Evolutionary conservation across 2,888 invertebrate species (phyloP).

Genomic region (Slavum lentiscoides): DNA sequence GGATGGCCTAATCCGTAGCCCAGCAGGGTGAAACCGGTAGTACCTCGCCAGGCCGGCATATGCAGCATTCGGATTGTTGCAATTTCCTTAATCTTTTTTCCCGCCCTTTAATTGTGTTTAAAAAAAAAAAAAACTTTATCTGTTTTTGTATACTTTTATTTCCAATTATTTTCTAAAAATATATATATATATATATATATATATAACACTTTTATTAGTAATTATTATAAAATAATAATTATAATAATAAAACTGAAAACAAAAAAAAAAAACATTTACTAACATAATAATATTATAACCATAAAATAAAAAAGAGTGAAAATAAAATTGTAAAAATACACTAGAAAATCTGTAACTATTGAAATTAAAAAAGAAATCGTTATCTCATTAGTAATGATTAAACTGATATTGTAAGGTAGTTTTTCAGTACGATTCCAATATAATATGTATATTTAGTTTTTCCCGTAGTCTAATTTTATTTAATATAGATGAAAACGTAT

Average conservation of each 20-base stretch:
- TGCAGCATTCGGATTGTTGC: slow-evolving; percentile 58
- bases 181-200: background rate
- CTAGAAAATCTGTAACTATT: no score
- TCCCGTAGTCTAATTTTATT: no score
- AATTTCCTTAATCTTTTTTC: slow-evolving; percentile 44
- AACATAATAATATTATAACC: no score
- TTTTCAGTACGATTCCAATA: no score
- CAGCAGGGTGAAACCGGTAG: slow-evolving; percentile 59
- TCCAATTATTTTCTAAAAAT: slow-evolving; percentile 41
- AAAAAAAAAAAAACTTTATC: slow-evolving; percentile 15
- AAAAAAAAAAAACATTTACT: no score
- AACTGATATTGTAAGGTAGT: no score
- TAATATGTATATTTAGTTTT: no score
- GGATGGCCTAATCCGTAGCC: slow-evolving; percentile 59
- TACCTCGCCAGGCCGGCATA: slow-evolving; percentile 58
- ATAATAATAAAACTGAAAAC: background rate
- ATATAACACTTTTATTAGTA: background rate
- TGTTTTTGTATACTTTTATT: slow-evolving; percentile 29
- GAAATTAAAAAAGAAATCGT: no score
- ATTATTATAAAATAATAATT: background rate
- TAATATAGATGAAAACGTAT: no score
- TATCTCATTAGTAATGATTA: no score
- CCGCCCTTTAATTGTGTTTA: slow-evolving; percentile 20
- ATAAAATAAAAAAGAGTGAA: no score
- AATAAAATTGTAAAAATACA: no score